Conservation (phyloP, 2,797 vertebrate species). For the Pteronotus mesoamericanus region DNA sequence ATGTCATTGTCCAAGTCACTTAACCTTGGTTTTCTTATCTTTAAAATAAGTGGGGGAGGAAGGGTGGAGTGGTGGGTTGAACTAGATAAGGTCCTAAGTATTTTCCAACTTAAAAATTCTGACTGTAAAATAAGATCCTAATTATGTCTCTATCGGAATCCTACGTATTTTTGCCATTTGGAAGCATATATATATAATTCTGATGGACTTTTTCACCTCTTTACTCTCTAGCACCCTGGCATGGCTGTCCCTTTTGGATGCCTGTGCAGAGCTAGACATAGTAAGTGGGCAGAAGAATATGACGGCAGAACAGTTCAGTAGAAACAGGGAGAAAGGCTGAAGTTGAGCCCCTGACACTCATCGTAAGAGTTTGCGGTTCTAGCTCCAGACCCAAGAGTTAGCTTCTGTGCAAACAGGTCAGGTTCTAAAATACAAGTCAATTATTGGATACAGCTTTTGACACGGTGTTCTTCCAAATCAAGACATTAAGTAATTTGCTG, state of each 20-base stretch:
- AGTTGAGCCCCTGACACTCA: background rate
- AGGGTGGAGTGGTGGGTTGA: background rate
- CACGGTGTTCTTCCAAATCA: background rate
- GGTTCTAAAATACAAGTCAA: background rate
- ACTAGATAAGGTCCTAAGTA: background rate
- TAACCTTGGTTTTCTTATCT: background rate
- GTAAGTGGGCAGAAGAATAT: background rate
- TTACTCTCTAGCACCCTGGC: background rate
- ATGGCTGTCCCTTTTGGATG: background rate
- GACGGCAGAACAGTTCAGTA: background rate
- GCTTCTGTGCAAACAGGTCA: background rate
- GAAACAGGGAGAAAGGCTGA: background rate
- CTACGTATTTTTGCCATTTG: background rate
- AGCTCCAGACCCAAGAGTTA: slow-evolving; percentile 16
- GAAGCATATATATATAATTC: background rate
- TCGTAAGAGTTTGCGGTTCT: background rate
- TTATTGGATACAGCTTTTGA: background rate
- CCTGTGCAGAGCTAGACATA: background rate
- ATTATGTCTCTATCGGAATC: slow-evolving; percentile 6
- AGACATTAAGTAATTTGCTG: background rate
- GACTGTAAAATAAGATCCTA: slow-evolving; percentile 36
- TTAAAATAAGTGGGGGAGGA: background rate
- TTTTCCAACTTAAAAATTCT: slow-evolving; percentile 8
- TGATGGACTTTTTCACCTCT: background rate
- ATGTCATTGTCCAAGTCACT: background rate